Evolutionary conservation across 2,113 vertebrate genomes (phyloP).

Genomic region (Callipepla californica): DNA sequence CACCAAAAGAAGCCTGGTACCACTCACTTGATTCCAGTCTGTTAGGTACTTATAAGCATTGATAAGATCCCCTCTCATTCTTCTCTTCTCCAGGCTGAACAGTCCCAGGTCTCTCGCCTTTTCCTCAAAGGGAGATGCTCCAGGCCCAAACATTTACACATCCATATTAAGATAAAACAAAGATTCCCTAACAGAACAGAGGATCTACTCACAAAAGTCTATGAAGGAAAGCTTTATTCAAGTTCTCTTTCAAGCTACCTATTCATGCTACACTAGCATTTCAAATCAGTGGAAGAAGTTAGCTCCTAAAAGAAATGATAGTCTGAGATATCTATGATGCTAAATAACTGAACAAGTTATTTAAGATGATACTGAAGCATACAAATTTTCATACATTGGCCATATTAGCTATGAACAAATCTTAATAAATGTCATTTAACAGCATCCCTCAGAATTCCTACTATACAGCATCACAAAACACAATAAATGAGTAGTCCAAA

Average conservation of each 20-base stretch:
- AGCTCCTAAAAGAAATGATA: neutral
- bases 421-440: neutral
- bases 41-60: too few relatives aligned
- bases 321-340: neutral
- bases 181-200: neutral
- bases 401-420: neutral
- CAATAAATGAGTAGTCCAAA: neutral
- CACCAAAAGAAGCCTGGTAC: too few relatives aligned
- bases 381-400: neutral
- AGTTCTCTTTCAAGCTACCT: neutral
- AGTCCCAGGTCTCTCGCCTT: too few relatives aligned
- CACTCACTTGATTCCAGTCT: too few relatives aligned
- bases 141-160: neutral
- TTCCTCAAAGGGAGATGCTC: too few relatives aligned
- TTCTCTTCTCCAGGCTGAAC: too few relatives aligned
- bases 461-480: neutral
- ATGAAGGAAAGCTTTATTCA: neutral
- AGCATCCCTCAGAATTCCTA: neutral
- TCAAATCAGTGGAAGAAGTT: neutral
- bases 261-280: neutral
- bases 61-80: too few relatives aligned
- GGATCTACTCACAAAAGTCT: neutral
- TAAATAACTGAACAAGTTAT: neutral
- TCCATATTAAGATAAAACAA: neutral
- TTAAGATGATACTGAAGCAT: neutral